Evolutionary conservation across 2,113 vertebrate species (phyloP).

Genomic region (Meles meles): DNA sequence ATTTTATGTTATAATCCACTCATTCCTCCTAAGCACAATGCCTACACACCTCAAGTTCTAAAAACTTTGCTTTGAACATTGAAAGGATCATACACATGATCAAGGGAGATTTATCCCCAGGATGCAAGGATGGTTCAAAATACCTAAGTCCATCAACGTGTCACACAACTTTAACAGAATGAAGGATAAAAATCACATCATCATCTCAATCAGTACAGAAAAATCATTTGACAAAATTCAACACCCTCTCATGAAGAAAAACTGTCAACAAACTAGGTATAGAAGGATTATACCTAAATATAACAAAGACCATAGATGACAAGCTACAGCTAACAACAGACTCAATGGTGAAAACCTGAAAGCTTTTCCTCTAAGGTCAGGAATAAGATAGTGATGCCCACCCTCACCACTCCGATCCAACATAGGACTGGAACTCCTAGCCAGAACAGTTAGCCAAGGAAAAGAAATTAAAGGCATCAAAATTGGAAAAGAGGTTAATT

Average conservation of each 20-base stretch:
- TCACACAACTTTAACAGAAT: neutral
- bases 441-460: neutral
- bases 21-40: slow-evolving; percentile 17
- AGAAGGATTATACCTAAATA: neutral
- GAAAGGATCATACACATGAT: neutral
- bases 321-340: neutral
- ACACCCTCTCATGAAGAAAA: neutral
- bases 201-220: neutral
- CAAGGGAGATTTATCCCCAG: neutral
- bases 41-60: neutral
- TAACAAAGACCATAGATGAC: neutral
- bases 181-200: neutral
- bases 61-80: neutral
- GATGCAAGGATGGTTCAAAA: neutral
- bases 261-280: neutral
- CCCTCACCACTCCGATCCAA: neutral
- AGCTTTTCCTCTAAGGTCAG: neutral
- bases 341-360: neutral
- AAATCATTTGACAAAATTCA: neutral
- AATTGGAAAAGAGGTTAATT: neutral
- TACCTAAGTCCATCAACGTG: neutral
- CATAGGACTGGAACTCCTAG: neutral
- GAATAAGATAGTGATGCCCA: neutral
- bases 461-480: neutral
- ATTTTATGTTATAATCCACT: slow-evolving; percentile 2